phyloP scores from a whole-genome alignment of 2,113 vertebrate species.

The Sorex fumeus region DNA sequence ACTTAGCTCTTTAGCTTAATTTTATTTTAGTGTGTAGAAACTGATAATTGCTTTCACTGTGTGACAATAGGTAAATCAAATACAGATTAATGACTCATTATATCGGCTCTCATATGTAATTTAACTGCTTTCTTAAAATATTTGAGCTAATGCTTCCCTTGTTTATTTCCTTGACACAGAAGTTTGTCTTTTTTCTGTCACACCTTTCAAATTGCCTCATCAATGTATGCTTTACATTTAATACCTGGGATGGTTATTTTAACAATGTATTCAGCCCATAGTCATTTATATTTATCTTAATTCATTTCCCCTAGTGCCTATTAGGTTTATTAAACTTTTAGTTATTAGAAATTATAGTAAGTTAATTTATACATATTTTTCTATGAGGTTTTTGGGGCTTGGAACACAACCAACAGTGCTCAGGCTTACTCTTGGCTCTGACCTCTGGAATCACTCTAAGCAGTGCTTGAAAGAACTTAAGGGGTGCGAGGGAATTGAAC shows the following conservation, averaged over 20 bases:
- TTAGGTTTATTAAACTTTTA: not conserved
- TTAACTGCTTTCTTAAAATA: not conserved
- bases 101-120: not conserved
- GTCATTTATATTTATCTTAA: conserved; percentile 19
- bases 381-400: too few species aligned
- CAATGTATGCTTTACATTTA: conserved; percentile 36
- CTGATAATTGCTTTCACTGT: not conserved
- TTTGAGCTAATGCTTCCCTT: conserved; percentile 12
- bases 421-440: too few species aligned
- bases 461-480: too few species aligned
- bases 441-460: too few species aligned
- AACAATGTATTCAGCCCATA: not conserved
- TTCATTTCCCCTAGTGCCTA: not conserved
- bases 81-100: not conserved
- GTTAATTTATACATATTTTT: too few species aligned
- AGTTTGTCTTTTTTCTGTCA: not conserved
- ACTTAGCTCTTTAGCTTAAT: not conserved
- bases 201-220: not conserved
- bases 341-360: not conserved
- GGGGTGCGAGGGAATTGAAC: too few species aligned
- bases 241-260: not conserved
- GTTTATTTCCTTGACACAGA: conserved; percentile 24
- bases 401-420: too few species aligned
- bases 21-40: conserved; percentile 29
- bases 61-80: not conserved